A percentile compares a stretch with the other conserved stretches of the same genome.
These are phyloP conservation scores for Sandelia bainsii DNA, from an alignment of 2,797 vertebrate genomes.

Conservation along the genomic window DNA sequence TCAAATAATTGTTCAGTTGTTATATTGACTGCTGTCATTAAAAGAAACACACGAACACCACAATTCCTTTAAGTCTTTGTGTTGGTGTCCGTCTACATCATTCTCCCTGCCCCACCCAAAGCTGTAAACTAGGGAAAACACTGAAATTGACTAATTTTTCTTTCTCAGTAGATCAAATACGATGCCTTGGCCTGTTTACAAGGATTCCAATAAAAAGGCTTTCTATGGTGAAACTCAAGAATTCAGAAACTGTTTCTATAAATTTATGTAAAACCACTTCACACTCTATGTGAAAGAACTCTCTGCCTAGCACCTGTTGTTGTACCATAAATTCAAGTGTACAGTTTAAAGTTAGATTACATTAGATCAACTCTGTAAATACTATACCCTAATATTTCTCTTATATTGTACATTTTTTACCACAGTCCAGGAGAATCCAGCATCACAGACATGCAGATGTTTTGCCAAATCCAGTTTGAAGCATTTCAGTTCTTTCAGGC, in stretches of 20 bases:
- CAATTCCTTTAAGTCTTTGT: too few relatives aligned
- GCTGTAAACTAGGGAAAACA: too few relatives aligned
- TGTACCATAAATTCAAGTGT: conserved; percentile 25
- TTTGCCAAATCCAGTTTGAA: conserved; percentile 1
- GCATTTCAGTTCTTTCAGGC: conserved; percentile 11
- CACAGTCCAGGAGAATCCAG: conserved; percentile 43
- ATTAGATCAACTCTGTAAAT: neutral
- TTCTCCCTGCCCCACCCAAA: too few relatives aligned
- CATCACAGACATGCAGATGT: conserved; percentile 33
- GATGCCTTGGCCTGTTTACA: neutral
- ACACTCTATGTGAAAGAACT: too few relatives aligned
- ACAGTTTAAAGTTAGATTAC: conserved; percentile 1
- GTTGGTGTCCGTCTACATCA: too few relatives aligned
- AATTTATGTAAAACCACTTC: neutral
- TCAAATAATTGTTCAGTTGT: too few relatives aligned
- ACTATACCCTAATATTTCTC: neutral
- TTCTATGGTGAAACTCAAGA: conserved; percentile 15
- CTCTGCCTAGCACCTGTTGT: conserved; percentile 1
- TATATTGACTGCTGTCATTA: too few relatives aligned
- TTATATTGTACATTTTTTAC: neutral
- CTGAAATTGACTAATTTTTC: too few relatives aligned
- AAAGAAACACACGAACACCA: too few relatives aligned
- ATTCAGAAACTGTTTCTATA: neutral
- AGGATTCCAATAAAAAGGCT: conserved; percentile 19
- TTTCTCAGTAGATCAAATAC: neutral